phyloP scores from a whole-genome alignment of 2,888 invertebrate genomes.

The Eupithecia subumbrata region DNA sequence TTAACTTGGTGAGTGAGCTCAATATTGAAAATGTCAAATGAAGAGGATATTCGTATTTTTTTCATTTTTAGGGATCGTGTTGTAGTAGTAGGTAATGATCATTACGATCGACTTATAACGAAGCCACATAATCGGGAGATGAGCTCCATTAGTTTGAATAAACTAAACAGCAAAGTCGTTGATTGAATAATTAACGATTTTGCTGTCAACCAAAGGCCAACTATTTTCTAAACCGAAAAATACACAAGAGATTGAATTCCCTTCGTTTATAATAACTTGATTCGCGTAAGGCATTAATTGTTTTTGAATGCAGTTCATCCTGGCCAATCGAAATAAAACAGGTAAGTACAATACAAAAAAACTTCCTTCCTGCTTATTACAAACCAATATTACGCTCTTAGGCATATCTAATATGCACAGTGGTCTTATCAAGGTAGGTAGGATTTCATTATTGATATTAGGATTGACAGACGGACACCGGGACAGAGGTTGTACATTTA shows the following conservation, averaged over 20 bases:
- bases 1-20: slow-evolving; percentile 17
- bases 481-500: background rate
- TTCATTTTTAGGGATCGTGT: background rate
- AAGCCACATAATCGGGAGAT: background rate
- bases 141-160: background rate
- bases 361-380: background rate
- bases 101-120: background rate
- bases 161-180: too few relatives aligned
- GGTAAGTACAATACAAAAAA: too few relatives aligned
- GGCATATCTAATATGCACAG: slow-evolving; percentile 5
- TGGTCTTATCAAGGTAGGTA: background rate
- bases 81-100: background rate
- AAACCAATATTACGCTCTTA: background rate
- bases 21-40: slow-evolving; percentile 11
- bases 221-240: background rate
- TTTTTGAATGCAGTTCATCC: background rate
- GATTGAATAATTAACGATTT: background rate
- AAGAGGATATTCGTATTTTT: background rate
- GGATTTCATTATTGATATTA: background rate
- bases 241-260: background rate
- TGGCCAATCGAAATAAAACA: background rate
- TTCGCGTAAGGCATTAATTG: too few relatives aligned
- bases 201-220: background rate
- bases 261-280: too few relatives aligned
- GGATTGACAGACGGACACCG: slow-evolving; percentile 2